Base-by-base conservation (phyloP, 2,113 vertebrate species). In the Petromus typicus region DNA sequence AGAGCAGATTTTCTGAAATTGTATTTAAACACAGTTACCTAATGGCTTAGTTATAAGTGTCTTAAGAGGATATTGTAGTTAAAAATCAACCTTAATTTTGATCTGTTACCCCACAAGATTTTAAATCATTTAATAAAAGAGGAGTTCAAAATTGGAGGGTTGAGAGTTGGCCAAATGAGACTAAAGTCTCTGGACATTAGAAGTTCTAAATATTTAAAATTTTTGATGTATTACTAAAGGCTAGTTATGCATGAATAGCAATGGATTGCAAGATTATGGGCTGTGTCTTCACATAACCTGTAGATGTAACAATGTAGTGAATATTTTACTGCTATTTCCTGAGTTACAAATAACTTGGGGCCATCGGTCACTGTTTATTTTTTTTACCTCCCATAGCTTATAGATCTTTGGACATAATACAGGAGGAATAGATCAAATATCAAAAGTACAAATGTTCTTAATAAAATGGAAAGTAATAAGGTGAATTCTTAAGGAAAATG, bases 51-150 rank as follows among this genome's bases (percentile, higher is more conserved):
- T 83, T 89, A 56, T 51, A 30, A 95, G 43, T 23, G 3, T 61
- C 32, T 90, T 78, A 94, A 94, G 20, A 84, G 86, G 45, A 92
- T 48, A 89, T 69, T 89, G 12, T 92, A 94, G 80, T 93, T 64
- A 94, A 89, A 96, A 90, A 94, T 93, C 32, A 85, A 25, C 1
- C 0, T 73, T 82, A 61, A 61, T 56, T 96, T 97, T 95, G 86
- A 43, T 86, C 89, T 23, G 0, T 71, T 0, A 84, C 66, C 67
- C 13, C 8, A 22, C 10, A 92, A 75, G 2, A 2, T 94, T 94
- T 96, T 76, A 96, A 97, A n/a, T 78, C 6, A 94, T 86, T 97
- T 97, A 96, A 37, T 11, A 95, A 97, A 94, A 71, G 9, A 83
- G 3, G 95, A 64, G 1, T 71, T 56, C 4, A 48, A n/a, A 30